Percentiles rank a stretch among this genome's conserved stretches.
Conservation (phyloP, 2,113 vertebrate genomes). For the Rhabdornis inornatus region DNA sequence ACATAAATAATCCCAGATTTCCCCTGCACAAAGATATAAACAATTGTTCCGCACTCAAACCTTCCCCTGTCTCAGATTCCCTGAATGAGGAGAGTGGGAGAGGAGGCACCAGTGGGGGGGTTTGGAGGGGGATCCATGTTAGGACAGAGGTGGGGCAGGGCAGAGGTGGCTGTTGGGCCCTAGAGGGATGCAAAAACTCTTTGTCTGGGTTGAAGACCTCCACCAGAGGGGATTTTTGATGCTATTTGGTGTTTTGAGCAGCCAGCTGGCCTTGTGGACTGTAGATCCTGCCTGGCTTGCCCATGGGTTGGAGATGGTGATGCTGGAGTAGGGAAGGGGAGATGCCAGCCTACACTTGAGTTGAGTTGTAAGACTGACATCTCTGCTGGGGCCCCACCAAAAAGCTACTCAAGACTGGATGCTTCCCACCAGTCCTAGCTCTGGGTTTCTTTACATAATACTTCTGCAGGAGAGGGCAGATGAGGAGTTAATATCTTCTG, state of each 20-base stretch:
- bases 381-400: background rate
- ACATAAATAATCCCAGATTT: slow-evolving; percentile 77
- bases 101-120: background rate
- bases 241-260: background rate
- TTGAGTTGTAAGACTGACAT: rapidly evolving
- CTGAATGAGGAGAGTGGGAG: background rate
- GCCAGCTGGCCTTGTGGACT: background rate
- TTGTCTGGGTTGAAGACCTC: background rate
- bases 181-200: rapidly evolving
- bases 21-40: slow-evolving; percentile 57
- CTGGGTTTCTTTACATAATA: background rate
- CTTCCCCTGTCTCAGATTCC: background rate
- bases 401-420: background rate
- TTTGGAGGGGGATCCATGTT: rapidly evolving
- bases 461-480: background rate
- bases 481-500: background rate
- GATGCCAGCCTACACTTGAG: background rate
- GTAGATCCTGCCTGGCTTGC: background rate
- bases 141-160: background rate
- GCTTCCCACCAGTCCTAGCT: background rate
- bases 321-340: background rate
- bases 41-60: slow-evolving; percentile 28
- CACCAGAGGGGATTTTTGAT: background rate
- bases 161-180: background rate
- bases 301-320: background rate